phyloP scores from a whole-genome alignment of 2,797 vertebrate genomes.

The Melanotaenia boesemani region DNA sequence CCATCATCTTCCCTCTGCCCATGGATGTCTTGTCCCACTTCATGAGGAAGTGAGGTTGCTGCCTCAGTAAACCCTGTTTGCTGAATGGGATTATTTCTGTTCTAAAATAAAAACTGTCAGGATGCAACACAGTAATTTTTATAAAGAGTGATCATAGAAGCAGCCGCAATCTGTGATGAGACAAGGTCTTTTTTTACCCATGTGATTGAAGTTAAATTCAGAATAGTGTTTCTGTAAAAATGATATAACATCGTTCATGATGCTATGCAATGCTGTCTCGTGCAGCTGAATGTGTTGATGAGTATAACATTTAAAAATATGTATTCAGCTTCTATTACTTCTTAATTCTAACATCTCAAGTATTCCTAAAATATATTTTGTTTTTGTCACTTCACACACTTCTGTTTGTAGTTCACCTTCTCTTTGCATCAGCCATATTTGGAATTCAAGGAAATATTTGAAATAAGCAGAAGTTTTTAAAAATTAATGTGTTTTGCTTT shows the following conservation, averaged over 20 bases:
- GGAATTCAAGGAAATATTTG: background rate
- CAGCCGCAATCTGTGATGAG: slow-evolving; percentile 11
- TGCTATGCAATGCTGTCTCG: slow-evolving; percentile 1
- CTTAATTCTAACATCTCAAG: background rate
- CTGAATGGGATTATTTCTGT: background rate
- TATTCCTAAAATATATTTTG: background rate
- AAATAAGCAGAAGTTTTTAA: background rate
- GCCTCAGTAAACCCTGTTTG: slow-evolving; percentile 19
- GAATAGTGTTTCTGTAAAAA: background rate
- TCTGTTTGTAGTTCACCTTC: background rate
- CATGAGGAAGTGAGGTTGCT: slow-evolving; percentile 65
- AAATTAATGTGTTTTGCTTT: background rate
- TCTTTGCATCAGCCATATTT: background rate
- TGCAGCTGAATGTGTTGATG: slow-evolving; percentile 11
- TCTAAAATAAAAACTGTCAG: background rate
- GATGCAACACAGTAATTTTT: background rate
- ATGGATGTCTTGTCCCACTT: slow-evolving; percentile 81
- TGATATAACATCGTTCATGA: background rate
- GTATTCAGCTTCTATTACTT: background rate
- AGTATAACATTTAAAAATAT: background rate
- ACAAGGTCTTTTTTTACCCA: background rate
- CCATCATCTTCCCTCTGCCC: slow-evolving; percentile 87
- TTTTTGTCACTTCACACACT: background rate
- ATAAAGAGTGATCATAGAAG: background rate
- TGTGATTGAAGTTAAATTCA: background rate